These are phyloP conservation scores for Saimiri boliviensis DNA, from an alignment of 2,113 vertebrate species.

Conservation along the genomic window DNA sequence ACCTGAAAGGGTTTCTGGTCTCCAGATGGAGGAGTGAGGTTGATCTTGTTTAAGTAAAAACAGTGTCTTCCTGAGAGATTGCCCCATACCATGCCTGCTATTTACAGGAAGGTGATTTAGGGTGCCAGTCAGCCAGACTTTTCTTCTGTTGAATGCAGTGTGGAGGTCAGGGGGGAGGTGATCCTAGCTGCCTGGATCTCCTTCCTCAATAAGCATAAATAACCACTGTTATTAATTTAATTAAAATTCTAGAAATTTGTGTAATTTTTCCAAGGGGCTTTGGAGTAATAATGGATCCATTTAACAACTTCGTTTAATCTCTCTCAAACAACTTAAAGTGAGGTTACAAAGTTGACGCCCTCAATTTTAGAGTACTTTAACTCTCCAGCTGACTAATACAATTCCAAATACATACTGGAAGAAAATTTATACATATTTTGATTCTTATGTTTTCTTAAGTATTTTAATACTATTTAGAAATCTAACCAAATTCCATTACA, in stretches of 20 bases:
- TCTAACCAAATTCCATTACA: background rate
- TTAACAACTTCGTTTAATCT: background rate
- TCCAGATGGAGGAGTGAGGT: too few species aligned
- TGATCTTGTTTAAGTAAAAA: too few species aligned
- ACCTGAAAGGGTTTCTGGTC: too few species aligned
- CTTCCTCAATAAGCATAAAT: background rate
- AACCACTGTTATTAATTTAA: background rate
- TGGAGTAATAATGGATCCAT: background rate
- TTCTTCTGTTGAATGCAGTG: too few species aligned
- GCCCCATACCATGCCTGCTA: too few species aligned
- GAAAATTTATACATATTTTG: background rate
- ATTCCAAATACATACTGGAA: background rate
- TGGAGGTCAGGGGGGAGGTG: too few species aligned
- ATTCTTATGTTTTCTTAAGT: background rate
- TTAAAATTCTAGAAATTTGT: conserved; percentile 29
- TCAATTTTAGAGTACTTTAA: background rate
- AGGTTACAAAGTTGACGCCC: background rate
- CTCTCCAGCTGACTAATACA: background rate
- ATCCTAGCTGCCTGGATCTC: too few species aligned
- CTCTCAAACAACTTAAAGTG: background rate
- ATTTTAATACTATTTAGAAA: background rate
- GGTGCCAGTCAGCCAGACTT: too few species aligned
- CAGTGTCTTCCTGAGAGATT: too few species aligned
- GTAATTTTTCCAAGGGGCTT: background rate
- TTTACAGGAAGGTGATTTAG: too few species aligned